These are phyloP conservation scores for Atta cephalotes DNA, from an alignment of 1,140 invertebrate species.

Conservation along the genomic window DNA sequence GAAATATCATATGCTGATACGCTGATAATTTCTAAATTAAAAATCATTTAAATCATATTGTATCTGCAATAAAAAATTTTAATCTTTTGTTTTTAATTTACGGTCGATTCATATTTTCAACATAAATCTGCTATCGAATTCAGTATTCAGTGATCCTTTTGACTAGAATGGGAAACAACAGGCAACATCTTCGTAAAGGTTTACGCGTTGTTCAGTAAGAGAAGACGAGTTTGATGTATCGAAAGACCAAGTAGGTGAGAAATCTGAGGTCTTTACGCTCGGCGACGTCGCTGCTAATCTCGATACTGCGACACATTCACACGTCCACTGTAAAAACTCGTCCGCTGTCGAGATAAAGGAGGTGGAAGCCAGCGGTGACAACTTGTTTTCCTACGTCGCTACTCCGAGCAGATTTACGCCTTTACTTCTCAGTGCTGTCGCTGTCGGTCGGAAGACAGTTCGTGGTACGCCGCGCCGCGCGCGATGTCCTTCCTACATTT, in stretches of 20 bases:
- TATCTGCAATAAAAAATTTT: neutral
- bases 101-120: neutral
- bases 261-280: constrained; percentile 17
- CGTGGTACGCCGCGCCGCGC: constrained; percentile 12
- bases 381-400: constrained; percentile 59
- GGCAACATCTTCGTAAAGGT: too few species aligned
- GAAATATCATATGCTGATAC: too few species aligned
- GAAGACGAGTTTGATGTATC: constrained; percentile 31
- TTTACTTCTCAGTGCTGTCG: constrained; percentile 17
- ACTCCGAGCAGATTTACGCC: constrained; percentile 42
- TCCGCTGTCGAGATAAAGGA: constrained; percentile 51
- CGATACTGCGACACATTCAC: constrained; percentile 45
- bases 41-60: too few species aligned
- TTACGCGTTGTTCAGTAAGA: neutral
- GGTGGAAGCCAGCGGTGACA: constrained; percentile 42
- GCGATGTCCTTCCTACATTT: constrained; percentile 33
- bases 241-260: constrained; percentile 22
- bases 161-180: neutral
- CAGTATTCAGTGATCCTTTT: neutral
- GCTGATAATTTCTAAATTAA: too few species aligned
- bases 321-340: constrained; percentile 44
- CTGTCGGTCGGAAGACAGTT: constrained; percentile 43
- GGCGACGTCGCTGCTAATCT: constrained; percentile 39
- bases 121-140: neutral
- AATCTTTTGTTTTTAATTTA: neutral